Base-by-base conservation (phyloP, 2,113 vertebrate genomes). In the Condylura cristata region DNA sequence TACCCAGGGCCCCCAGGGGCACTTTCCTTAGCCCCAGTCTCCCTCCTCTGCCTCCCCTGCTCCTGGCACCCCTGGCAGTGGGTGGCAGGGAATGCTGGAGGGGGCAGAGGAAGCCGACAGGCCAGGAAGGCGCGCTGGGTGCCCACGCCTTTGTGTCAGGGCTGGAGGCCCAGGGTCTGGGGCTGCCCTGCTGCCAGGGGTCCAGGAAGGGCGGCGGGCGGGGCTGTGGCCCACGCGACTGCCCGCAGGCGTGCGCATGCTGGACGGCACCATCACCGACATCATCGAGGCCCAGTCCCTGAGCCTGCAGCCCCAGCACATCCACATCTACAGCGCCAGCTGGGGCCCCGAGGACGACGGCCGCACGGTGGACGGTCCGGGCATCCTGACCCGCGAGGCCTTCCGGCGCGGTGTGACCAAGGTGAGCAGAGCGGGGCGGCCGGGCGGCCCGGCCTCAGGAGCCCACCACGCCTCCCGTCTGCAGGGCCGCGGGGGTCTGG, bases 311-410 rank as follows among this genome's bases (percentile, higher is more conserved):
- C 97, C 98, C 0, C 99, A 99, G 94, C 94, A 99, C 96, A 98
- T 98, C 76, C 97, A 99, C 95, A 97, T 98, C 97, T 99, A 98
- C 95, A 99, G 98, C 0, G 98, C 98, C 96, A 99, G 98, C 96
- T 99, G 99, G 99, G 98, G 98, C 7, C 98, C 99, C 0, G 83
- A 97, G 91, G 98, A 99, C 0, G 96, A 98, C 0, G 98, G 98
- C 3, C 97, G 84, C 72, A 98, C 97, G 0, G 97, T 99, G 95
- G 98, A 98, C 0, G 98, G 99, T 14, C 98, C 98, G 0, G 98
- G 98, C 0, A 0, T 81, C 28, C 97, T 99, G 87, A 98, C 98
- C 3, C 26, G 0, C 0, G 95, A 98, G 37, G 99, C 98, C 1
- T 98, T 99, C 79, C 68, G 39, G 92, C 97, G 39, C 0, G 98